Evolutionary conservation across 2,113 vertebrate genomes (phyloP).

Genomic region (Rhombomys opimus): DNA sequence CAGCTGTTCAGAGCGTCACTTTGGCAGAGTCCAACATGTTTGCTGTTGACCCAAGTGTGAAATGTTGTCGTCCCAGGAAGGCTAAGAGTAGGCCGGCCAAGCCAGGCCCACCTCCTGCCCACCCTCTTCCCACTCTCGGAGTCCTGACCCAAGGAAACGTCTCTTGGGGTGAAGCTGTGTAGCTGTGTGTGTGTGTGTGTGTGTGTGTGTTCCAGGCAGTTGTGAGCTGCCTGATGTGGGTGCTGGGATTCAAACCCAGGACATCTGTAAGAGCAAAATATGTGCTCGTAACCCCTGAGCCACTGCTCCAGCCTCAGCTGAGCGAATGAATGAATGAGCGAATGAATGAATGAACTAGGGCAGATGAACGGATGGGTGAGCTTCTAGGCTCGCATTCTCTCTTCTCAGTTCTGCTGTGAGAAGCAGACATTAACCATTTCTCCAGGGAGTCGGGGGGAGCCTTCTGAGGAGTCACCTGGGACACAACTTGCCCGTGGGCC

Average conservation of each 20-base stretch:
- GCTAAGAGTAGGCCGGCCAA: too few species aligned
- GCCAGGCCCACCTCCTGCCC: neutral
- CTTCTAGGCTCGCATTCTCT: neutral
- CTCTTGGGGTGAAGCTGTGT: neutral
- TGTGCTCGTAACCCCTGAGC: neutral
- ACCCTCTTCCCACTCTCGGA: neutral
- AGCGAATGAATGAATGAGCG: neutral
- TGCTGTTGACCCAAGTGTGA: neutral
- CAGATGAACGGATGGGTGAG: neutral
- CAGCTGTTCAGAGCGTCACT: neutral
- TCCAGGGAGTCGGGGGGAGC: accelerated
- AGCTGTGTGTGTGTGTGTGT: neutral
- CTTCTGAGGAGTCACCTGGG: neutral
- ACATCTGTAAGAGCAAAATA: neutral
- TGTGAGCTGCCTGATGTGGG: neutral
- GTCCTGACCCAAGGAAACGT: neutral
- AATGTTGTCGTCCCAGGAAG: neutral
- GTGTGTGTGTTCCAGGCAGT: neutral
- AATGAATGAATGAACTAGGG: neutral
- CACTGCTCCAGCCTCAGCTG: neutral
- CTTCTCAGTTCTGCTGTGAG: neutral
- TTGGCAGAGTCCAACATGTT: too few species aligned
- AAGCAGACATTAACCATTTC: neutral
- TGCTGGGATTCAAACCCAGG: neutral
- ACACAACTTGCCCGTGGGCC: accelerated